A percentile compares a stretch with the other conserved stretches of the same genome.
phyloP scores from a whole-genome alignment of 2,797 vertebrate genomes.

The Cynodonichthys magdalenae region DNA sequence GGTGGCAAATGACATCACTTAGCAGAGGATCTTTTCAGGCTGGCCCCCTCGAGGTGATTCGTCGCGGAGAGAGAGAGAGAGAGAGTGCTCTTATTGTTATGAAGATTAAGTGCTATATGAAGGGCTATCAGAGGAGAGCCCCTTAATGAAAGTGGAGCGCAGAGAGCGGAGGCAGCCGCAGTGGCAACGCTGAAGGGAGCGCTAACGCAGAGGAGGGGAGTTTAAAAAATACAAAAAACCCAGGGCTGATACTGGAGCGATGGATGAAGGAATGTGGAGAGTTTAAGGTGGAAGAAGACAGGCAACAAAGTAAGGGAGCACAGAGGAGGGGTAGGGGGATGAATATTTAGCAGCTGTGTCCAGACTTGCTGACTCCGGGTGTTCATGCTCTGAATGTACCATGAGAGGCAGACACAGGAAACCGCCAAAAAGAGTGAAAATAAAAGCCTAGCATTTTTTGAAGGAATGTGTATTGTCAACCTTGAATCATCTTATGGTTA shows the following conservation, averaged over 20 bases:
- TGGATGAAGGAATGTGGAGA: conserved; percentile 13
- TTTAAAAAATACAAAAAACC: not conserved
- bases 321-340: conserved; percentile 43
- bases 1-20: conserved; percentile 73
- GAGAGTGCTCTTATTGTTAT: conserved; percentile 78
- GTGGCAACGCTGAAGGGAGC: conserved; percentile 40
- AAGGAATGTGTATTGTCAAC: no score
- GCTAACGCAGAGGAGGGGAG: conserved; percentile 25
- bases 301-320: conserved; percentile 24
- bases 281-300: conserved; percentile 55
- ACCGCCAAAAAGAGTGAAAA: conserved; percentile 27
- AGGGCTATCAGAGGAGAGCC: conserved; percentile 80
- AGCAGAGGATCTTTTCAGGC: conserved; percentile 62
- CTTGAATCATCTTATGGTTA: no score
- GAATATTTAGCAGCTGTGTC: conserved; percentile 78
- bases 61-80: conserved; percentile 34
- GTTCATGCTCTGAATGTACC: conserved; percentile 76
- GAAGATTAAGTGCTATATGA: conserved; percentile 82
- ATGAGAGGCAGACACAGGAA: conserved; percentile 57
- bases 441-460: conserved; percentile 6
- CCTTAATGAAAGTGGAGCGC: conserved; percentile 77
- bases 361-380: conserved; percentile 79
- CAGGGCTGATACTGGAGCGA: not conserved
- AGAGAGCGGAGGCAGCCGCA: conserved; percentile 61
- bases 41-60: conserved; percentile 71